Evolutionary conservation across 1,140 invertebrate species (phyloP), one percentile per base, ranked within the genome.

Genomic region (Heliothis subflexa): DNA sequence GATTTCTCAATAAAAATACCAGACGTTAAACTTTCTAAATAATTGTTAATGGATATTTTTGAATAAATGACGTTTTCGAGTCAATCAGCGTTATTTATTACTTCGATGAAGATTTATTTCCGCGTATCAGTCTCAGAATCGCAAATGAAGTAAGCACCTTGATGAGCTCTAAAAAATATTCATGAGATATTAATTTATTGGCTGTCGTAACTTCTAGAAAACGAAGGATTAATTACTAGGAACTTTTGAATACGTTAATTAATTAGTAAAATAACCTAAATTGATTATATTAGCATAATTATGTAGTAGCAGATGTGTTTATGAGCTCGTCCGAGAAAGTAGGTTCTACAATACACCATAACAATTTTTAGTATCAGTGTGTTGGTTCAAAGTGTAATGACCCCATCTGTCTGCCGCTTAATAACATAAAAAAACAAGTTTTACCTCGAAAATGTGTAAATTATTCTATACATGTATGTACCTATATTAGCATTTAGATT

Each of bases 31-130:
- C 64, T 68, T 68, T 68, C 64, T 68, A 68, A 3, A 62, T 61
- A 73, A 79, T 79, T 79, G 61, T 74, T 45, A 54, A 33, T 79
- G 61, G 77, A 74, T 73, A 79, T 79, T 79, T 79, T 79, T 50
- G 74, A 78, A 78, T 78, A 71, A 73, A 73, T 28, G 68, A 72
- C 54, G 16, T 62, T 54, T 79, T 55, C 49, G 50, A 66, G 57
- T 70, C 70, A 79, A 79, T 79, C 70, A 75, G 54, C 54, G 54
- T 68, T 74, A 52, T 76, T 70, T 80, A 80, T 75, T 28, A 50
- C 33, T 68, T 47, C 47, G 18, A 66, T 33, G 61, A 68, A 47
- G 71, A 68, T 78, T 61, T 66, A 54, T 68, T 49, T 55, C 71
- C 61, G 55, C 16, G 55, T 50, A 66, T 66, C 49, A 49, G 59